Evolutionary conservation across 2,797 vertebrate species (phyloP), one percentile per base, ranked within the genome.

Genomic region (Rousettus madagascariensis): DNA sequence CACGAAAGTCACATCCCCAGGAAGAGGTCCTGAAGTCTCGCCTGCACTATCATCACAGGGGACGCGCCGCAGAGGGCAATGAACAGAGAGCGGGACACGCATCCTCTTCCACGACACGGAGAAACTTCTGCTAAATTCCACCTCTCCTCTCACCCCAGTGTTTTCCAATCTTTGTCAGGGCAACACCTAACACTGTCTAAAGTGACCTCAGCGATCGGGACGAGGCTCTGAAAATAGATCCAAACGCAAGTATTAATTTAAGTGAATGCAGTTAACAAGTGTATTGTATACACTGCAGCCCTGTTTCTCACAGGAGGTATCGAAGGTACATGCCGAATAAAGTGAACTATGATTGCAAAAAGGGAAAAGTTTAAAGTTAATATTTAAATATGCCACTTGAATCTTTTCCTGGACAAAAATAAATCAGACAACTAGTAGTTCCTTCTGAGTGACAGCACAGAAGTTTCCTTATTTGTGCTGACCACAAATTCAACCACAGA

Each of bases 351-450:
- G 38, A 68, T 7, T 74, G 69, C 26, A 79, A 92, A 87, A 68
- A 51, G 26, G 11, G 90, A 49, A 63, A 30, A 33, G 2, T 46
- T 78, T 57, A 38, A 17, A 74, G 41, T 9, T 38, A 66, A 17
- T 65, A 61, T 33, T 83, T 89, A 55, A 57, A 68, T 71, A 63
- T 51, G 69, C 7, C 30, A 26, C 53, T 92, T 59, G 57, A 90
- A 22, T 83, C 66, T 88, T 79, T 65, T 41, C 71, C 65, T 78
- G 10, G 38, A 91, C 85, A 89, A 94, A 74, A 96, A 72, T 72
- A 92, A 86, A 89, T 9, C 30, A 15, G 46, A 69, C 66, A 94
- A 86, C 65, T 49, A 75, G 17, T 10, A 33, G 69, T 85, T 94
- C 86, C 85, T 63, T 85, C 84, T 75, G 49, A 90, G 24, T 5